Evolutionary conservation across 1,140 invertebrate genomes (phyloP).

Genomic region (Nautilus pompilius): DNA sequence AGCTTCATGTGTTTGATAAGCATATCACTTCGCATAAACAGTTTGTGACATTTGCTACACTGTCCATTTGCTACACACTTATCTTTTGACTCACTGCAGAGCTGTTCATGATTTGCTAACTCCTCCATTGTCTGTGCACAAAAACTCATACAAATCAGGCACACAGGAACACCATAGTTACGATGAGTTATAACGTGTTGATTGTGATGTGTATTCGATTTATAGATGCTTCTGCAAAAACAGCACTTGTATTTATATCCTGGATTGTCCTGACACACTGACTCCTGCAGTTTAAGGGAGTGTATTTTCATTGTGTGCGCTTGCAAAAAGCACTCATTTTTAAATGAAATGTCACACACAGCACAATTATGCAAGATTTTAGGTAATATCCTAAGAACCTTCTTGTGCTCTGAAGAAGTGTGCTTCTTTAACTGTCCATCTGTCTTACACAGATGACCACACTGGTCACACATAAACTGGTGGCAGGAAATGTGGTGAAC

Average conservation of each 20-base stretch:
- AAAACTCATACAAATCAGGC: conserved; percentile 2
- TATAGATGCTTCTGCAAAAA: background rate
- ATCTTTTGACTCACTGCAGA: background rate
- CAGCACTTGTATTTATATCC: too few relatives aligned
- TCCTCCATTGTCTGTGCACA: background rate
- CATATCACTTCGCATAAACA: background rate
- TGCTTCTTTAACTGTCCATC: too few relatives aligned
- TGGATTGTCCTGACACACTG: too few relatives aligned
- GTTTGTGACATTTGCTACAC: conserved; percentile 1
- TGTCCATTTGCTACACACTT: background rate
- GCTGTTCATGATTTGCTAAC: background rate
- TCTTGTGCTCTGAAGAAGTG: too few relatives aligned
- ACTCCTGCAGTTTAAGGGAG: background rate
- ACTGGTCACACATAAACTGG: background rate
- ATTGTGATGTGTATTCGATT: background rate
- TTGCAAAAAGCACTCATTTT: background rate
- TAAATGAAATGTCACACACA: background rate
- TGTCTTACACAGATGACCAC: background rate
- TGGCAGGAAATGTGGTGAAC: background rate
- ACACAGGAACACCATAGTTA: background rate
- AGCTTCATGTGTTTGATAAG: background rate
- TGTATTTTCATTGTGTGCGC: background rate
- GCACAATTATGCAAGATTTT: too few relatives aligned
- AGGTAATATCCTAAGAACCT: too few relatives aligned
- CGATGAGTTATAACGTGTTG: background rate